Percentiles rank a stretch among this genome's conserved stretches.
These are phyloP conservation scores for Drosophila bipectinata DNA, from an alignment of 1,140 invertebrate species.

Conservation along the genomic window DNA sequence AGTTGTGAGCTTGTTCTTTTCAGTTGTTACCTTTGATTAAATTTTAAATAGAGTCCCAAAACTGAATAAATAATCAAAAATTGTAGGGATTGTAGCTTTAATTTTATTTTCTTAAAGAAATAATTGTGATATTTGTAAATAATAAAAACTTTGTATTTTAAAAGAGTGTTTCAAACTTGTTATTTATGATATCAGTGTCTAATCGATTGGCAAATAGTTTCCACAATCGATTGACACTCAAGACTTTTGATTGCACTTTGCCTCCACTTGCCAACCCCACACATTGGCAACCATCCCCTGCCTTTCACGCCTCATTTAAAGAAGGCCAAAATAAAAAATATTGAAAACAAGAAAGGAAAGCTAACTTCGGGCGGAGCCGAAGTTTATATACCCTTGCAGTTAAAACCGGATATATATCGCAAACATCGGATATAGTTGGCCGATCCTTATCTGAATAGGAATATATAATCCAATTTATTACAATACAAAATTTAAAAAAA, in stretches of 20 bases:
- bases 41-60: constrained; percentile 16
- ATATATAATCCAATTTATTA: too few species aligned
- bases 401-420: too few species aligned
- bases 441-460: too few species aligned
- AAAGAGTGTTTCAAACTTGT: not conserved
- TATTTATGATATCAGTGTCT: not conserved
- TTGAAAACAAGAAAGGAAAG: too few species aligned
- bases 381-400: too few species aligned
- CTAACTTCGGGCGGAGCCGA: too few species aligned
- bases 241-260: constrained; percentile 12
- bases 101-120: constrained; percentile 2
- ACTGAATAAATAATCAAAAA: constrained; percentile 40
- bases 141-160: too few species aligned
- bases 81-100: constrained; percentile 7
- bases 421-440: too few species aligned
- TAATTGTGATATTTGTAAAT: not conserved
- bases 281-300: not conserved
- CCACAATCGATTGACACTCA: constrained; percentile 1
- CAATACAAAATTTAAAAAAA: too few species aligned
- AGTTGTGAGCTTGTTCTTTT: too few species aligned
- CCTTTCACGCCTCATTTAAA: constrained; percentile 1
- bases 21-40: constrained; percentile 33
- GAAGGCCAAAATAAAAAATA: constrained; percentile 9
- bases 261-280: not conserved
- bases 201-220: constrained; percentile 13